Evolutionary conservation across 2,888 invertebrate genomes (phyloP).

Genomic region (Caenorhabditis parvicauda): DNA sequence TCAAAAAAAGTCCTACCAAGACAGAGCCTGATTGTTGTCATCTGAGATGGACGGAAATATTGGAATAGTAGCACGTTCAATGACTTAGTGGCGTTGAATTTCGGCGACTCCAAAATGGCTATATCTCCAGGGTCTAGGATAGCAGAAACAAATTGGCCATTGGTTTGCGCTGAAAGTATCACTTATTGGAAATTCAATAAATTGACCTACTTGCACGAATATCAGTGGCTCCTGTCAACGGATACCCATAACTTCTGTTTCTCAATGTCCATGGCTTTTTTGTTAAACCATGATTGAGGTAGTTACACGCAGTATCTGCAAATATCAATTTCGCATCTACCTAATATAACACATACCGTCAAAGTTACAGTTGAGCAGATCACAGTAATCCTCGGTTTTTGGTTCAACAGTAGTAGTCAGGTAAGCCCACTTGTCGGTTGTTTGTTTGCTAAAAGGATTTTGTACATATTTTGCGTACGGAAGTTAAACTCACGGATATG

Average conservation of each 20-base stretch:
- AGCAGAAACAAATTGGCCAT: conserved; percentile 57
- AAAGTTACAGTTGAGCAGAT: conserved; percentile 57
- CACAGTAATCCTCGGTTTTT: conserved; percentile 49
- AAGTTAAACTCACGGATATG: neutral
- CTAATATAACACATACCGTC: conserved; percentile 36
- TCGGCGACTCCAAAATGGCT: conserved; percentile 59
- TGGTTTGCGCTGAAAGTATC: conserved; percentile 35
- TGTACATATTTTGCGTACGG: neutral
- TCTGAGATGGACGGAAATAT: conserved; percentile 54
- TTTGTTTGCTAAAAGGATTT: conserved; percentile 20
- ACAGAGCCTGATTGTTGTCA: conserved; percentile 50
- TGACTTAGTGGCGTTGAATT: conserved; percentile 53
- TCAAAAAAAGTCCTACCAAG: conserved; percentile 14
- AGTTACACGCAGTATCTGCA: conserved; percentile 59
- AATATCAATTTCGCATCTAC: neutral
- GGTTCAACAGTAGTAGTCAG: conserved; percentile 19
- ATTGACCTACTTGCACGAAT: conserved; percentile 43
- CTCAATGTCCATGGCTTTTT: conserved; percentile 61
- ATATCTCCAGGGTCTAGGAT: conserved; percentile 59
- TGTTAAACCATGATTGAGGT: conserved; percentile 59
- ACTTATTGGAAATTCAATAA: neutral
- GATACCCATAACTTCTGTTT: conserved; percentile 57
- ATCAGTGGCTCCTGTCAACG: conserved; percentile 54
- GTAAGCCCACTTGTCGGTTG: conserved; percentile 8
- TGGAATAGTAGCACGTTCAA: conserved; percentile 60